Evolutionary conservation across 2,113 vertebrate genomes (phyloP), one percentile per base, ranked within the genome.

Genomic region (Hystrix cristata): DNA sequence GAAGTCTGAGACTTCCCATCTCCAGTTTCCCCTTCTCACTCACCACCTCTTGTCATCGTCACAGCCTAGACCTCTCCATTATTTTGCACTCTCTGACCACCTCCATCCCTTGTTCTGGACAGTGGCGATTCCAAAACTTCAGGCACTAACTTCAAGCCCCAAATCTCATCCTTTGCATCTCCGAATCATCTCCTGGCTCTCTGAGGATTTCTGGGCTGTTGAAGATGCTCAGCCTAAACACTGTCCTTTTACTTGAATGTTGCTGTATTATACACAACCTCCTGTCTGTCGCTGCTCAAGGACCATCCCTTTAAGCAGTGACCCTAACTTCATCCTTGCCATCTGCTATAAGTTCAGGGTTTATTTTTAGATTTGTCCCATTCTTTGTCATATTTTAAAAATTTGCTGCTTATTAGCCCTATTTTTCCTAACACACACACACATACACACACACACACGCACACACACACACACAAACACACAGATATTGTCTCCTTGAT

Each of bases 371-470:
- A 38, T 79, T 94, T 84, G 53, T 74, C 9, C 3, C 48, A 46
- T 84, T 55, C 21, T 31, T 79, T 60, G 48, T 71, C 48, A 53
- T 53, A 48, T 13, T 79, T 96, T 84, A 55, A 88, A 64, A 91
- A 38, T 38, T 23, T 69, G 71, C 27, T 69, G 0, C 11, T 88
- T 69, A 15, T 25, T 31, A n/a, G 34, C 29, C 38, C 38, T 38
- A 38, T 38, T 38, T 38, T 38, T 38, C 38, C 38, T 38, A 38
- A 51, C 13, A 31, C 38, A 48, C 43, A 38, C 1, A 34, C 16
- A 53, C 13, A 34, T 15, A 2, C 14, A 43, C 18, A 9, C 4
- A 7, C 7, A 53, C 25, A 29, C 23, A 48, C 48, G 51, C 18
- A 34, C 3, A 46, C 15, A 29, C 78, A 67, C 48, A 64, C 51